Evolutionary conservation across 2,113 vertebrate species (phyloP).

Genomic region (Mugil cephalus): DNA sequence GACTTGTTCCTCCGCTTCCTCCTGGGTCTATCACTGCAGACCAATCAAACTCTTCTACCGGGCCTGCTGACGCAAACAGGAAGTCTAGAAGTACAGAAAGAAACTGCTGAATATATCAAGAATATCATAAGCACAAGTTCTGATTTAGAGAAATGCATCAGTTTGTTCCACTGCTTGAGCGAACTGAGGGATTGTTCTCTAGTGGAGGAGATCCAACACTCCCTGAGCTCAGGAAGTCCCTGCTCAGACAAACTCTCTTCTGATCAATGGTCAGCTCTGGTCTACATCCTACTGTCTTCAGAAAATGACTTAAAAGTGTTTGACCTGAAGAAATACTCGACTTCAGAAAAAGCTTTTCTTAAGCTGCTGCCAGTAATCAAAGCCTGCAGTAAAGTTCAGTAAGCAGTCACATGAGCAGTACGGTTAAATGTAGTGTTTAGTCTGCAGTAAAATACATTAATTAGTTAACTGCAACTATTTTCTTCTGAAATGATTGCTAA

Average conservation of each 20-base stretch:
- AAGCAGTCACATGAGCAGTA: background rate
- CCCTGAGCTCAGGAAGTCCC: no score
- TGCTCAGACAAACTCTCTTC: no score
- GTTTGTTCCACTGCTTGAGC: background rate
- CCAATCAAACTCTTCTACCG: background rate
- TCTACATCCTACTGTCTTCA: no score
- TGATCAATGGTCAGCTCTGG: no score
- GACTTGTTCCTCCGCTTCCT: constrained; percentile 41
- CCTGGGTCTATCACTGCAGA: constrained; percentile 21
- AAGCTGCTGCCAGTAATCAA: constrained; percentile 21
- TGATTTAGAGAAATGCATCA: constrained; percentile 1
- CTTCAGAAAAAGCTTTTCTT: background rate
- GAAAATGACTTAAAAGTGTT: no score
- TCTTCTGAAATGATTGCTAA: background rate
- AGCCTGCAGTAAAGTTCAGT: constrained; percentile 8
- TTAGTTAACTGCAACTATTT: no score
- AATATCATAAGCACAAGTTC: background rate
- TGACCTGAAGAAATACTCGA: no score
- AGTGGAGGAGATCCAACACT: no score
- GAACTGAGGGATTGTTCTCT: no score
- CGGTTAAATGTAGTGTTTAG: no score
- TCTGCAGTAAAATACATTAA: background rate
- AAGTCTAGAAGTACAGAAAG: background rate
- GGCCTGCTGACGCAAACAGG: background rate
- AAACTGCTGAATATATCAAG: constrained; percentile 6